Base-by-base conservation (phyloP, 2,113 vertebrate genomes). In the sheep (Ovis aries) region DNA sequence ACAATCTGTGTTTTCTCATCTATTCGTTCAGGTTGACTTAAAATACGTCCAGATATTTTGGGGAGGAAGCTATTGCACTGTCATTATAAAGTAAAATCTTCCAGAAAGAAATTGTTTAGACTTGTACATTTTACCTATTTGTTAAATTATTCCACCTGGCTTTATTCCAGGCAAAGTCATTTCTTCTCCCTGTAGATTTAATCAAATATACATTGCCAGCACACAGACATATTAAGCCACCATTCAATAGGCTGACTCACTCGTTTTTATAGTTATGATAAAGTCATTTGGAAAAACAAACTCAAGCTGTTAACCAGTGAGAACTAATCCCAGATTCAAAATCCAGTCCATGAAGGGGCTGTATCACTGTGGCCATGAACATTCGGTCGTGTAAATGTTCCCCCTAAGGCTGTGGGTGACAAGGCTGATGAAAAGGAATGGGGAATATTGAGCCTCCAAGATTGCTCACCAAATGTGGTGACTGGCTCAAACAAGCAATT, bases 261-360 rank as follows among this genome's bases (percentile, higher is more conserved):
- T 96, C 77, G 62, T 89, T 97, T 96, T 97, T 97, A 95, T 96
- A 94, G 60, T 84, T 93, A 84, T 43, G 78, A 93, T 94, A 94
- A 95, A 91, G 40, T 87, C 86, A 91, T 95, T 95, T 91, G 89
- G 94, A 90, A 96, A 97, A 97, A 96, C 97, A 98, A 97, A 97
- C 91, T 77, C 92, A 97, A 98, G 91, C 90, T 97, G 82, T 91
- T 91, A 93, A 95, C 31, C 33, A 60, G 62, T 67, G 74, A 93
- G 71, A 92, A 64, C 86, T 52, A 94, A 94, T 88, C 71, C 67
- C n/a, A 36, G 29, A 96, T 81, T 94, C 87, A 93, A 88, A 97
- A 80, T 45, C 89, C 62, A 77, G 14, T 59, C 86, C 57, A 48
- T 74, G 50, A 97, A 67, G 95, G 57, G 50, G 52, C 91, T 64